Percentiles rank a stretch among this genome's conserved stretches.
phyloP scores from a whole-genome alignment of 2,888 invertebrate species.

The Leucania comma region DNA sequence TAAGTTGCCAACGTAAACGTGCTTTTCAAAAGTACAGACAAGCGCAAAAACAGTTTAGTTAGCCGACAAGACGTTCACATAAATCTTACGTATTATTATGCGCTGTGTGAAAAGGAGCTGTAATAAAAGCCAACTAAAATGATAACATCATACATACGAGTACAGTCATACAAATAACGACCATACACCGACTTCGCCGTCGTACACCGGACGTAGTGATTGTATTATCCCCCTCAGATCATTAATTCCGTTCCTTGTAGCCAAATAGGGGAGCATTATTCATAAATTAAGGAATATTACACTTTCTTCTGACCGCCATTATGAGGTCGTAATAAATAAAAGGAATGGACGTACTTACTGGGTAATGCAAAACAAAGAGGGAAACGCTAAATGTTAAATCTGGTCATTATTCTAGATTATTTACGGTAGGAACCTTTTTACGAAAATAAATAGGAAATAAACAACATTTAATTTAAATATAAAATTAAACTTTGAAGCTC shows the following conservation, averaged over 20 bases:
- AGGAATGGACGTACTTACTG: neutral
- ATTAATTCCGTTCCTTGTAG: constrained; percentile 19
- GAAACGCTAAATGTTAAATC: neutral
- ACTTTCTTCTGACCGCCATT: constrained; percentile 9
- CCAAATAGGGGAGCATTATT: constrained; percentile 26
- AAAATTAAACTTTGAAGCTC: constrained; percentile 6
- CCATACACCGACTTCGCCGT: neutral
- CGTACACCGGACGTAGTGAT: constrained; percentile 37
- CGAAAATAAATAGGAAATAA: neutral
- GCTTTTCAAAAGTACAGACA: neutral
- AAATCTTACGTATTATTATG: constrained; percentile 6
- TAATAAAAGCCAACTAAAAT: constrained; percentile 16
- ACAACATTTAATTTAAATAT: constrained; percentile 1
- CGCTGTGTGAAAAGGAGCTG: neutral
- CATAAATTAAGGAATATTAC: constrained; percentile 20
- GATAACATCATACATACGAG: constrained; percentile 34
- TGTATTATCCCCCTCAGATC: constrained; percentile 49
- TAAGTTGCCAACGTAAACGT: too few relatives aligned
- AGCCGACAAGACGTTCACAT: neutral
- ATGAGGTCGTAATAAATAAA: constrained; percentile 14
- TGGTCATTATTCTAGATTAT: constrained; percentile 13
- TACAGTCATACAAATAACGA: neutral
- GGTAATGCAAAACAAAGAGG: constrained; percentile 17
- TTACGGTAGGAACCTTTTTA: neutral
- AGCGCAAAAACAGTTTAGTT: neutral